Percentiles rank a stretch among this genome's conserved stretches.
These are phyloP conservation scores for Noctuana brunneofusca DNA, from an alignment of 2,888 invertebrate genomes.

Conservation along the genomic window DNA sequence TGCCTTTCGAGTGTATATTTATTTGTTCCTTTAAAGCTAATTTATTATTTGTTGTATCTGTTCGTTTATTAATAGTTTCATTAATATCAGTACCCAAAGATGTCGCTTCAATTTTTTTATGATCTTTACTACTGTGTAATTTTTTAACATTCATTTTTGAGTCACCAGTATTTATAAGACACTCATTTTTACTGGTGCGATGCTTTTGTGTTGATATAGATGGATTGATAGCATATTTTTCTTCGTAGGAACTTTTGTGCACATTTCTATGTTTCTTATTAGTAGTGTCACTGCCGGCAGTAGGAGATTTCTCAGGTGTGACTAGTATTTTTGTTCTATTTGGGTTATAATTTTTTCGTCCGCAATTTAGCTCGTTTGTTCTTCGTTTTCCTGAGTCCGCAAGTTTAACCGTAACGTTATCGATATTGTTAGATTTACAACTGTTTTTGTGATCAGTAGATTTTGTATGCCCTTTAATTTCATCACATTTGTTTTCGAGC, in stretches of 20 bases:
- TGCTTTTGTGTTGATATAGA: not conserved
- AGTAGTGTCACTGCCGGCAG: slow-evolving; percentile 33
- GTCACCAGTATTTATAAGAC: not conserved
- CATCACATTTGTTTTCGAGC: not conserved
- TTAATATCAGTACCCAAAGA: not conserved
- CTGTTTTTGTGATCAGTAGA: not conserved
- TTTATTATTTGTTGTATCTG: slow-evolving; percentile 11
- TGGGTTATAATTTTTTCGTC: slow-evolving; percentile 32
- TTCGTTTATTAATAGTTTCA: not conserved
- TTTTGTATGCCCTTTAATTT: slow-evolving; percentile 5
- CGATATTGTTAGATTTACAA: not conserved
- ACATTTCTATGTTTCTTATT: slow-evolving; percentile 30
- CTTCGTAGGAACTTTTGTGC: slow-evolving; percentile 1
- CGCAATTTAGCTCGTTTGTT: slow-evolving; percentile 21
- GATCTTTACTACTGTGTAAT: not conserved
- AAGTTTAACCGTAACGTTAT: slow-evolving; percentile 2
- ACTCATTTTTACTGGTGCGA: not conserved
- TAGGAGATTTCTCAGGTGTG: slow-evolving; percentile 40
- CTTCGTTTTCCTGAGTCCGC: slow-evolving; percentile 35
- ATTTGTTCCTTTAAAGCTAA: not conserved
- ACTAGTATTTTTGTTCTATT: slow-evolving; percentile 46
- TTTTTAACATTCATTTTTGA: not conserved
- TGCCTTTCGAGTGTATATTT: not conserved
- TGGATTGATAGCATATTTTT: not conserved
- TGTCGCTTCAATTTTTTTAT: slow-evolving; percentile 1